These are phyloP conservation scores for Diabrotica balteata DNA, from an alignment of 2,888 invertebrate genomes.

Conservation along the genomic window DNA sequence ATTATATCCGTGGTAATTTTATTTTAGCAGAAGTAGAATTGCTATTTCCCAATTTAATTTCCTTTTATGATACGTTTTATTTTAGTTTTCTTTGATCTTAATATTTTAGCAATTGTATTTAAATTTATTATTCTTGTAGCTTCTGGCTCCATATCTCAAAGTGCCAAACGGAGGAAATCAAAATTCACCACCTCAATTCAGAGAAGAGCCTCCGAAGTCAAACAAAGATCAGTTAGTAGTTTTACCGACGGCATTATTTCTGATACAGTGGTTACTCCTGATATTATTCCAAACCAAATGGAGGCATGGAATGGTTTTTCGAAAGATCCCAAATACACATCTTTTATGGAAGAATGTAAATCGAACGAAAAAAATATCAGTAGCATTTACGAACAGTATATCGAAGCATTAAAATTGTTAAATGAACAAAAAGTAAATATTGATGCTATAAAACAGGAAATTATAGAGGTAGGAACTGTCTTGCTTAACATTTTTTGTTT, in stretches of 20 bases:
- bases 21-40: too few species aligned
- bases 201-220: constrained; percentile 12
- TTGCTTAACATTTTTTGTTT: neutral
- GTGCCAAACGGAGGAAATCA: constrained; percentile 14
- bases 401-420: constrained; percentile 34
- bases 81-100: too few species aligned
- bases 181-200: neutral
- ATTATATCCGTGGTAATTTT: too few species aligned
- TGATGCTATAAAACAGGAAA: constrained; percentile 36
- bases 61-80: too few species aligned
- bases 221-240: constrained; percentile 24
- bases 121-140: constrained; percentile 7
- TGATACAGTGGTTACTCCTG: constrained; percentile 31
- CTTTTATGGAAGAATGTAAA: constrained; percentile 36
- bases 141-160: constrained; percentile 12
- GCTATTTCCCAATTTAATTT: too few species aligned
- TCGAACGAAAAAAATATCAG: constrained; percentile 37
- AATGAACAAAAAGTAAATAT: constrained; percentile 31
- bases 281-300: constrained; percentile 37
- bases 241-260: neutral
- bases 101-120: too few species aligned
- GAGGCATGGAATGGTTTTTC: constrained; percentile 39
- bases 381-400: constrained; percentile 31
- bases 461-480: constrained; percentile 38
- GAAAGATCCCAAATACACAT: constrained; percentile 29